Base-by-base conservation (phyloP, 2,888 invertebrate genomes). In the Chelonus formosanus region DNA sequence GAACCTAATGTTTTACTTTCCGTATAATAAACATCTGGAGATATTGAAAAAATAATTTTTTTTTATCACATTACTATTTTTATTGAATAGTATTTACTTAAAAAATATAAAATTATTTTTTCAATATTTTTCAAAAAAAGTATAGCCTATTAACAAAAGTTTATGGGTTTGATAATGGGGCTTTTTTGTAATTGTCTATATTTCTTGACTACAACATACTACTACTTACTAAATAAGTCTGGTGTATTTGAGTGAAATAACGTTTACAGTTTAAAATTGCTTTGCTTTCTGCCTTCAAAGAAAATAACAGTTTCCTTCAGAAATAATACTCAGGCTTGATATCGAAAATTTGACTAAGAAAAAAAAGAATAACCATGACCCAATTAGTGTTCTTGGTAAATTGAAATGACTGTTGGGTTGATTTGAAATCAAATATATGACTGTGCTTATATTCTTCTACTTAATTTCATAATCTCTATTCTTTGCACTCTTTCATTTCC, bases 281-380 rank as follows among this genome's bases (percentile, higher is more conserved):
- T 48, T 48, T 5, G 48, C 31, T 48, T 48, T 5, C 31, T 31
- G 20, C 40, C 52, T 52, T 10, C 43, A 50, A 36, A 40, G 20
- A 10, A 60, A 60, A 60, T 60, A 52, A 60, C 55, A 55, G 36
- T 52, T 35, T n/a, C 36, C 20, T 20, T 20, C 20, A 20, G 20
- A 20, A 48, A 40, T 48, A 48, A 7, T 35, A 36, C 50, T n/a
- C 47, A 48, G 34, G 58, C 58, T 60, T 60, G 36, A 54, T 10
- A 48, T 57, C 7, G 40, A 44, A 52, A 52, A n/a, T 43, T 53
- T 34, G 32, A 32, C 34, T 31, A 10, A 31, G 32, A 5, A 50
- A 50, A 50, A 32, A 50, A 31, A 32, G 52, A 61, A 61, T 61
- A 53, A 61, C 52, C 50, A 52, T 53, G 60, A 61, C 61, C 53